phyloP scores from a whole-genome alignment of 2,888 invertebrate genomes.

The Sphaerophoria rueppellii region DNA sequence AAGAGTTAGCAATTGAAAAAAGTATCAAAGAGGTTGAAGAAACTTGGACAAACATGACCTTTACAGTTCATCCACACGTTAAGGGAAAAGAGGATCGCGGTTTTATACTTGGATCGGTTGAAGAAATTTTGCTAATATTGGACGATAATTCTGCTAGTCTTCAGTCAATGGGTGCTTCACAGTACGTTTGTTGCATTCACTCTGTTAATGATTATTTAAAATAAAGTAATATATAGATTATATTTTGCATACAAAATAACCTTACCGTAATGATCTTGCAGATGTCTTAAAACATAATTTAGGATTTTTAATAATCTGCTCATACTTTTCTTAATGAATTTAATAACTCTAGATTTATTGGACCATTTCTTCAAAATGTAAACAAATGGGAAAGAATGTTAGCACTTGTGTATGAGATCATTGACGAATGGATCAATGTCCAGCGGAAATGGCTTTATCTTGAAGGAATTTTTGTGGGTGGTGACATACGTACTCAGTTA shows the following conservation, averaged over 20 bases:
- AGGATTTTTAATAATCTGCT: too few relatives aligned
- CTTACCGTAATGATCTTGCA: too few relatives aligned
- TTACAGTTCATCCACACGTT: slow-evolving; percentile 86
- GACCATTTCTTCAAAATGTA: slow-evolving; percentile 91
- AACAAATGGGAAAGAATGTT: slow-evolving; percentile 93
- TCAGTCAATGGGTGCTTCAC: slow-evolving; percentile 95
- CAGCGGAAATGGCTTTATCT: slow-evolving; percentile 96
- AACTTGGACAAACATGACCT: slow-evolving; percentile 86
- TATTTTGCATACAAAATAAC: not conserved
- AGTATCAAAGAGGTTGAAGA: slow-evolving; percentile 92
- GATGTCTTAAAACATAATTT: too few relatives aligned
- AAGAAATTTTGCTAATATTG: slow-evolving; percentile 90
- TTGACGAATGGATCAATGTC: slow-evolving; percentile 93
- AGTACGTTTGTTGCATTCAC: slow-evolving; percentile 82
- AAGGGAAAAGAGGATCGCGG: slow-evolving; percentile 92
- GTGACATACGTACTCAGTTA: slow-evolving; percentile 92
- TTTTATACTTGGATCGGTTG: slow-evolving; percentile 88
- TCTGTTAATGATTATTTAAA: not conserved
- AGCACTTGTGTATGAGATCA: slow-evolving; percentile 91
- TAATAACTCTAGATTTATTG: slow-evolving; percentile 87
- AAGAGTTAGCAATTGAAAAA: slow-evolving; percentile 95
- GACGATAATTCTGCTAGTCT: slow-evolving; percentile 95
- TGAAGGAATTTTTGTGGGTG: slow-evolving; percentile 95
- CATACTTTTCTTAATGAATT: not conserved
- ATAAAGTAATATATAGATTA: not conserved